Evolutionary conservation across 2,888 invertebrate genomes (phyloP), one percentile per base, ranked within the genome.

Genomic region (Drosophila lacicola): DNA sequence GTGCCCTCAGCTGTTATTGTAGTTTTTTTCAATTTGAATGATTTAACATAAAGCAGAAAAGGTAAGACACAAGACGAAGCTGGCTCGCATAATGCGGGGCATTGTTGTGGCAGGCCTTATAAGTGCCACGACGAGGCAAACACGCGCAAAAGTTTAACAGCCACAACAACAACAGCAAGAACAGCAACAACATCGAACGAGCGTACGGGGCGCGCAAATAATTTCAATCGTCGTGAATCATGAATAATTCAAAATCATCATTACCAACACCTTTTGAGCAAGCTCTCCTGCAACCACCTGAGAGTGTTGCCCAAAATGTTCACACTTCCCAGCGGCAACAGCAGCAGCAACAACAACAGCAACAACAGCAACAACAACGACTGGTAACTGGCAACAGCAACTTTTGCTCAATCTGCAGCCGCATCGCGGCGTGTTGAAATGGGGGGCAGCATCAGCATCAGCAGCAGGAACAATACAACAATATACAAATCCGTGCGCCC

Each of bases 231-330:
- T 85, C 85, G 85, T 85, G 85, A 85, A 85, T 85, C 85, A 85
- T 85, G 85, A 89, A 85, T 85, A 85, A 85, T 85, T 85, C 85
- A 85, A 85, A 85, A 89, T 85, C 89, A 85, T 85, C 85, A 85
- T 85, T 85, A 85, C 85, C 85, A 85, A 85, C 85, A 85, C 85
- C 85, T 85, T 83, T 85, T 80, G 82, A 86, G 80, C 84, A 70
- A 47, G 74, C 69, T 79, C 71, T 57, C 41, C 60, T 49, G 71
- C 81, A 70, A 63, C 79, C 80, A 80, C 80, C 80, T 80, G 81
- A 81, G 85, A 85, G 85, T 85, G 85, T 85, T 86, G 79, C 85
- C 85, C 85, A 83, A 85, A 85, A 85, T 85, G 85, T 85, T 85
- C 83, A 83, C 83, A 83, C 83, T 83, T 83, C 85, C 81, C 89